A percentile compares a stretch with the other conserved stretches of the same genome.
phyloP scores from a whole-genome alignment of 1,140 invertebrate genomes.

The Charaxes varanes region DNA sequence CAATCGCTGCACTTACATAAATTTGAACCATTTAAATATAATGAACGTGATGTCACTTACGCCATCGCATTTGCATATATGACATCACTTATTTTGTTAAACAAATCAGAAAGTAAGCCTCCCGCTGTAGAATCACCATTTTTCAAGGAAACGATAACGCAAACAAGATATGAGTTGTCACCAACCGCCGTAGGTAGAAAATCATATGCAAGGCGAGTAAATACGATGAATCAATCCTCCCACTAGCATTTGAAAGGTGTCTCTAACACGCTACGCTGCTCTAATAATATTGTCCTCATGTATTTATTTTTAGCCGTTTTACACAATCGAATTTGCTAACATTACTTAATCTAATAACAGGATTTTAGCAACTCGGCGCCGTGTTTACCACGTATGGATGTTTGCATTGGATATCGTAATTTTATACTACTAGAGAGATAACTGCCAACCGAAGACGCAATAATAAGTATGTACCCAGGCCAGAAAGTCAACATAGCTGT shows the following conservation, averaged over 20 bases:
- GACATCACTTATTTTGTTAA: conserved; percentile 28
- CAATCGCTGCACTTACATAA: neutral
- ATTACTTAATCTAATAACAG: too few relatives aligned
- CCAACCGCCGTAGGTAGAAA: conserved; percentile 12
- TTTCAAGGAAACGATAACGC: conserved; percentile 19
- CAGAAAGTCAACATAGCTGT: conserved; percentile 23
- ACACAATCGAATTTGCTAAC: too few relatives aligned
- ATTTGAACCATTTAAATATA: too few relatives aligned
- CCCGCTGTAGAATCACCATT: conserved; percentile 9
- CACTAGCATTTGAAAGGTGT: conserved; percentile 23
- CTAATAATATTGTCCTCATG: conserved; percentile 9
- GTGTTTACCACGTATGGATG: neutral
- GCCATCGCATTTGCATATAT: conserved; percentile 36
- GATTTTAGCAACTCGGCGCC: neutral
- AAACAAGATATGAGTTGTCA: conserved; percentile 16
- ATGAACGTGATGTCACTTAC: conserved; percentile 3
- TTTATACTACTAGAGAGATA: conserved; percentile 13
- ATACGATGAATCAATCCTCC: conserved; percentile 24
- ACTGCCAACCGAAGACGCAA: conserved; percentile 6
- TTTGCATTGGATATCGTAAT: conserved; percentile 1
- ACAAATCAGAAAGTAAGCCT: conserved; percentile 10
- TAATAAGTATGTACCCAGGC: conserved; percentile 18
- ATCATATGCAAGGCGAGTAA: conserved; percentile 7
- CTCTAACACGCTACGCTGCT: conserved; percentile 14
- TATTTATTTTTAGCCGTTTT: conserved; percentile 9